Evolutionary conservation across 2,888 invertebrate genomes (phyloP).

Genomic region (Caenorhabditis sp.): DNA sequence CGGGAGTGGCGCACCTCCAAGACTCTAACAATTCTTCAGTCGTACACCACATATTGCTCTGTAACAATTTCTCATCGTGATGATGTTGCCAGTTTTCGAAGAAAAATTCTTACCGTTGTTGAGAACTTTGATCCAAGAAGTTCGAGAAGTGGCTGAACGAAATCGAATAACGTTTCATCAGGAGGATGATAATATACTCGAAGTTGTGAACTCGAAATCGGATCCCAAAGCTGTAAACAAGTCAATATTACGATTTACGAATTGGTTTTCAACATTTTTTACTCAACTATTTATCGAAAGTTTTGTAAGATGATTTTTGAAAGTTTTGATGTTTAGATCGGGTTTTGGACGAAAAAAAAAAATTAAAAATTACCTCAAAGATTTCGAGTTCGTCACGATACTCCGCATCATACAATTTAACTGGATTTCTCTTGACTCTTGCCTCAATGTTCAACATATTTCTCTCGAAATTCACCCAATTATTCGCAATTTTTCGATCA

Average conservation of each 20-base stretch:
- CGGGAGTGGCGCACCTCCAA: neutral
- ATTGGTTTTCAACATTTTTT: no score
- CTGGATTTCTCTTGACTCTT: slow-evolving; percentile 10
- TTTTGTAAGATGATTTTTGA: no score
- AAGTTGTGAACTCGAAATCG: neutral
- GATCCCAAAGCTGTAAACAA: neutral
- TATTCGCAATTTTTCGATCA: neutral
- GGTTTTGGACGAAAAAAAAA: neutral
- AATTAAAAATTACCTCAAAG: neutral
- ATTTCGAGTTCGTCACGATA: neutral
- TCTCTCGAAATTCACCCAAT: slow-evolving; percentile 24
- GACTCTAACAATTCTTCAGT: slow-evolving; percentile 17
- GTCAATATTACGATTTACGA: neutral
- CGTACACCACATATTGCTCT: slow-evolving; percentile 12
- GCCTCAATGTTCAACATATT: slow-evolving; percentile 19
- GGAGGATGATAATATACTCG: slow-evolving; percentile 1
- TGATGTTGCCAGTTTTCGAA: neutral
- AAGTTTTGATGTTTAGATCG: no score
- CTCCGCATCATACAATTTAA: neutral
- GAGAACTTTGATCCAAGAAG: slow-evolving; percentile 18
- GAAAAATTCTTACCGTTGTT: slow-evolving; percentile 11
- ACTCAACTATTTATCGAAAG: no score
- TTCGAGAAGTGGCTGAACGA: slow-evolving; percentile 30
- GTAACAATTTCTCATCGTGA: slow-evolving; percentile 4
- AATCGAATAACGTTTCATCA: neutral